Conservation (phyloP, 1,140 invertebrate species). For the Melitaea cinxia region DNA sequence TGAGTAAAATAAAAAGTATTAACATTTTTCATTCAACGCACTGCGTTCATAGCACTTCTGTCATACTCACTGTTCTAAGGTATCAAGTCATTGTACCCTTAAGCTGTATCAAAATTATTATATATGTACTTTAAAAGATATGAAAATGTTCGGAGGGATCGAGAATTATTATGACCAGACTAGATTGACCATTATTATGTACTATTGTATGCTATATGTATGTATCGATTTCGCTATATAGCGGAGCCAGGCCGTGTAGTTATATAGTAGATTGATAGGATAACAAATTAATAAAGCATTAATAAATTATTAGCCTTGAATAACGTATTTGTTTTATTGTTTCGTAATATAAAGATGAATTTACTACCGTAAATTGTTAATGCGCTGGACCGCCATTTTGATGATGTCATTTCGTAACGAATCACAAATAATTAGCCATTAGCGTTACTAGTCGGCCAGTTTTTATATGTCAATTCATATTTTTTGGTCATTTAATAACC, state of each 20-base stretch:
- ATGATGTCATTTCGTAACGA: no score
- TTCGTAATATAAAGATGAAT: no score
- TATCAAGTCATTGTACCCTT: neutral
- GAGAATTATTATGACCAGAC: neutral
- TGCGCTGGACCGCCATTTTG: no score
- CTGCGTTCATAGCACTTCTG: neutral
- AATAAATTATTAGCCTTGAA: constrained; percentile 6
- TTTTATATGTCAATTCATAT: no score
- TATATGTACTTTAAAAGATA: constrained; percentile 10
- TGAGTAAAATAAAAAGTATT: neutral
- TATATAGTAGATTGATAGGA: constrained; percentile 5
- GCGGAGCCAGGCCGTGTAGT: constrained; percentile 3
- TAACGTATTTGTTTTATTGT: constrained; percentile 1
- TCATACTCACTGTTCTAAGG: neutral
- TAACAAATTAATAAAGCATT: constrained; percentile 6
- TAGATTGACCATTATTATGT: neutral
- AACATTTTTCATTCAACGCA: neutral
- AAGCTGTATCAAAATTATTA: neutral
- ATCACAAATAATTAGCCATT: no score
- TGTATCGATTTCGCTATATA: constrained; percentile 4
- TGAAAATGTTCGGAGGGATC: neutral
- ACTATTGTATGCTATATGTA: neutral
- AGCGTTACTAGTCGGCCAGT: no score
- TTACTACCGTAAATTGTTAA: no score
- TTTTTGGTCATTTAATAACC: no score